Percentiles rank a stretch among this genome's conserved stretches.
Conservation (phyloP, 2,113 vertebrate species). For the Heliornis fulica region DNA sequence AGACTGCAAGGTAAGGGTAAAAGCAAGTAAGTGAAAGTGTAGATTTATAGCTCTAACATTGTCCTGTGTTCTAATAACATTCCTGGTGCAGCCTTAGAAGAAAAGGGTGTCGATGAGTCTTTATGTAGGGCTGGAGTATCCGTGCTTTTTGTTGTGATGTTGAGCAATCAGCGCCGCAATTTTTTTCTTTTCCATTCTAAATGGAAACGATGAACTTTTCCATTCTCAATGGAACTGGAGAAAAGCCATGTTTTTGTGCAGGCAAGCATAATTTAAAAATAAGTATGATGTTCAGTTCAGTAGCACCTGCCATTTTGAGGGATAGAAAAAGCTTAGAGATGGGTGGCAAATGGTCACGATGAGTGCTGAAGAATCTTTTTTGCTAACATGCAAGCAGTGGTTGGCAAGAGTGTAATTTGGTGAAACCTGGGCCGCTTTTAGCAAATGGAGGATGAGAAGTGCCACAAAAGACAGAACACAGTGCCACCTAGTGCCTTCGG, state of each 20-base stretch:
- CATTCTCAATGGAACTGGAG: background rate
- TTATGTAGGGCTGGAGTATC: background rate
- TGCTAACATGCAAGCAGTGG: background rate
- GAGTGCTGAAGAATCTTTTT: background rate
- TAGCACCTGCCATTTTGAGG: background rate
- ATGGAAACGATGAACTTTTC: background rate
- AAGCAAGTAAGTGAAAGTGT: background rate
- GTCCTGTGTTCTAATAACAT: background rate
- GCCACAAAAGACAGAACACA: constrained; percentile 8
- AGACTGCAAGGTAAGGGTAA: background rate
- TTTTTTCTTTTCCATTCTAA: background rate
- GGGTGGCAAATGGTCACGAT: background rate
- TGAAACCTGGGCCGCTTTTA: background rate
- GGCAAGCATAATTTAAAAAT: background rate
- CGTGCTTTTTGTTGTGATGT: background rate
- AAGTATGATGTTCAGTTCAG: background rate
- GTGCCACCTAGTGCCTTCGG: constrained; percentile 47
- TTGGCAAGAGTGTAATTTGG: background rate
- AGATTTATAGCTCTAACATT: background rate
- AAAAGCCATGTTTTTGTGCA: background rate
- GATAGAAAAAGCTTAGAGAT: background rate
- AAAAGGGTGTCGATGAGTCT: background rate
- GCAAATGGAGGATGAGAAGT: background rate
- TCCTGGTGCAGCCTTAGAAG: background rate
- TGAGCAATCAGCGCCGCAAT: background rate